These are phyloP conservation scores for Schizopygopsis pylzovi DNA, from an alignment of 2,797 vertebrate species.

Conservation along the genomic window DNA sequence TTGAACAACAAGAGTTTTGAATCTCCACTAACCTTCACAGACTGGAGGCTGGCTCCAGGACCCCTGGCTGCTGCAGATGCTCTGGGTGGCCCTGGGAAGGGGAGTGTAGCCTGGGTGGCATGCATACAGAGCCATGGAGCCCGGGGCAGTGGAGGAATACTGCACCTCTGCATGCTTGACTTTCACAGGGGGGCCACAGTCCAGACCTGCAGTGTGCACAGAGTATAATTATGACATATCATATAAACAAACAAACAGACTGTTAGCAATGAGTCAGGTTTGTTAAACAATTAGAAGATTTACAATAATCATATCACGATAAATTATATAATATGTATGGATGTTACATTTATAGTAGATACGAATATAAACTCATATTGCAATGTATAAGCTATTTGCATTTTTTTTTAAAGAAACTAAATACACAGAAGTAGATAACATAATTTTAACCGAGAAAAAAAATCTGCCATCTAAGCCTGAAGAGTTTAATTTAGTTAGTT, in stretches of 20 bases:
- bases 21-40: constrained; percentile 82
- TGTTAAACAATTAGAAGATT: not conserved
- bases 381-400: not conserved
- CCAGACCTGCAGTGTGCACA: constrained; percentile 75
- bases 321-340: not conserved
- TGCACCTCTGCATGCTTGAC: constrained; percentile 85
- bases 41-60: constrained; percentile 89
- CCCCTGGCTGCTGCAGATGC: constrained; percentile 84
- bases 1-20: constrained; percentile 20
- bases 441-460: not conserved
- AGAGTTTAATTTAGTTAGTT: not conserved
- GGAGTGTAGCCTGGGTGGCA: constrained; percentile 85
- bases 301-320: not conserved
- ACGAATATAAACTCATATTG: not conserved
- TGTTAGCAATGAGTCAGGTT: not conserved
- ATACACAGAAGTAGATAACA: not conserved
- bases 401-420: not conserved
- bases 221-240: not conserved
- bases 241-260: not conserved
- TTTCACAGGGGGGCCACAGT: constrained; percentile 84
- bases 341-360: not conserved
- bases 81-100: constrained; percentile 79
- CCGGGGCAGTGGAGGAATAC: constrained; percentile 83
- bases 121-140: constrained; percentile 83
- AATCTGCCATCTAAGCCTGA: not conserved